A percentile compares a stretch with the other conserved stretches of the same genome.
Evolutionary conservation across 2,113 vertebrate genomes (phyloP).

Genomic region (Panurus biarmicus): DNA sequence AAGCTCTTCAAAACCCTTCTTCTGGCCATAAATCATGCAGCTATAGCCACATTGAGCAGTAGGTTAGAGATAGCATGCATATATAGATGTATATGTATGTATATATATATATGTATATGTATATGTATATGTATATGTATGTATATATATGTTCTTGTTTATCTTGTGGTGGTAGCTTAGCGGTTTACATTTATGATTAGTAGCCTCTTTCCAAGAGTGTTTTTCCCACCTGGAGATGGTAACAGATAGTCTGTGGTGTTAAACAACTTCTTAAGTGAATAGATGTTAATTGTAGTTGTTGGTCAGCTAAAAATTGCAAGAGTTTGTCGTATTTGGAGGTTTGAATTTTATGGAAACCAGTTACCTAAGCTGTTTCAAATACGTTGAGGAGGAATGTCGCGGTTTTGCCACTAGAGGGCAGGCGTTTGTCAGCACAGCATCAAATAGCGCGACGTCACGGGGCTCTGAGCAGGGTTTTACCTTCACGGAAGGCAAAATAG

Average conservation of each 20-base stretch:
- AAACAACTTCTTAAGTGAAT: not conserved
- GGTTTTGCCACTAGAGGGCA: conserved; percentile 39
- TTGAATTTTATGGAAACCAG: not conserved
- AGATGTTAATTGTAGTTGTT: not conserved
- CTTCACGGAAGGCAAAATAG: not conserved
- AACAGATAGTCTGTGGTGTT: not conserved
- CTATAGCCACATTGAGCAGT: not conserved
- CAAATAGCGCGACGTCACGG: rapidly evolving
- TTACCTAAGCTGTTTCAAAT: not conserved
- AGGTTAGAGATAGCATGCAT: too few species aligned
- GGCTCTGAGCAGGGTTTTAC: not conserved
- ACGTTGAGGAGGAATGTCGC: not conserved
- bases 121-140: too few species aligned
- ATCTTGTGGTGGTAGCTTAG: not conserved
- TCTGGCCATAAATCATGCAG: not conserved
- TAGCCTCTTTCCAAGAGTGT: not conserved
- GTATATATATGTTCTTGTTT: not conserved
- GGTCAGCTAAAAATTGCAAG: not conserved
- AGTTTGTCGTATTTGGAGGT: not conserved
- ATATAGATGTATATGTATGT: too few species aligned
- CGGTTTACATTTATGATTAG: not conserved
- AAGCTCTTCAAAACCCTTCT: not conserved
- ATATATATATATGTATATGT: too few species aligned
- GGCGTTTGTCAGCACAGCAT: not conserved
- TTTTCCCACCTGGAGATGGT: not conserved